phyloP scores from a whole-genome alignment of 2,888 invertebrate genomes.

The Microdon myrmicae region DNA sequence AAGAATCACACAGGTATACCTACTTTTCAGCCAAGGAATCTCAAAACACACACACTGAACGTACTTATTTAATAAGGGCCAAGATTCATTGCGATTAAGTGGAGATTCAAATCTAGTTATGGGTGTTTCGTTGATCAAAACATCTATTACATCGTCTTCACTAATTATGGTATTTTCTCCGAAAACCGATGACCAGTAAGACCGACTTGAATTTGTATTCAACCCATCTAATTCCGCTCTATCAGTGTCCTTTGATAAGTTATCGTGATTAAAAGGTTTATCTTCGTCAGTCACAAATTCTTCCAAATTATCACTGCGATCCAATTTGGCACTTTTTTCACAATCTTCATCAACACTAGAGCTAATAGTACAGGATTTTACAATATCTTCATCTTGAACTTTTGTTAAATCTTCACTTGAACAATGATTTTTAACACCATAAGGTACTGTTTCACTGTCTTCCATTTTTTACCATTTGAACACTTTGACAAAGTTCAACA shows the following conservation, averaged over 20 bases:
- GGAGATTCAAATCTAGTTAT: constrained; percentile 27
- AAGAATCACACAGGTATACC: no score
- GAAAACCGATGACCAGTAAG: constrained; percentile 46
- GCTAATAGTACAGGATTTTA: no score
- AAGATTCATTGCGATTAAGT: constrained; percentile 35
- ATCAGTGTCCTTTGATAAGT: not conserved
- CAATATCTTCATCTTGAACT: no score
- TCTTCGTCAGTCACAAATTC: not conserved
- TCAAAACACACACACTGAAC: constrained; percentile 52
- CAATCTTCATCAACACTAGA: constrained; percentile 23
- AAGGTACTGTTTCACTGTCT: no score
- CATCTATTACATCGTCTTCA: constrained; percentile 42
- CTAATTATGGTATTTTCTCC: constrained; percentile 43
- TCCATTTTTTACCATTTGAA: no score
- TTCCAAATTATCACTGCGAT: constrained; percentile 29
- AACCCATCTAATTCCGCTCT: constrained; percentile 7
- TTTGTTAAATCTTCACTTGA: no score
- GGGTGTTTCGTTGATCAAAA: constrained; percentile 26
- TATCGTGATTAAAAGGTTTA: constrained; percentile 1
- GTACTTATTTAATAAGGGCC: constrained; percentile 41
- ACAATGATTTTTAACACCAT: no score
- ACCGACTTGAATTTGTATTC: constrained; percentile 26
- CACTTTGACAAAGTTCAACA: no score
- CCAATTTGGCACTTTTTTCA: constrained; percentile 19
- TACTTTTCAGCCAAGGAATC: constrained; percentile 55